Conservation (phyloP, 1,140 invertebrate genomes). For the Pseudomyrmex flavicornis region DNA sequence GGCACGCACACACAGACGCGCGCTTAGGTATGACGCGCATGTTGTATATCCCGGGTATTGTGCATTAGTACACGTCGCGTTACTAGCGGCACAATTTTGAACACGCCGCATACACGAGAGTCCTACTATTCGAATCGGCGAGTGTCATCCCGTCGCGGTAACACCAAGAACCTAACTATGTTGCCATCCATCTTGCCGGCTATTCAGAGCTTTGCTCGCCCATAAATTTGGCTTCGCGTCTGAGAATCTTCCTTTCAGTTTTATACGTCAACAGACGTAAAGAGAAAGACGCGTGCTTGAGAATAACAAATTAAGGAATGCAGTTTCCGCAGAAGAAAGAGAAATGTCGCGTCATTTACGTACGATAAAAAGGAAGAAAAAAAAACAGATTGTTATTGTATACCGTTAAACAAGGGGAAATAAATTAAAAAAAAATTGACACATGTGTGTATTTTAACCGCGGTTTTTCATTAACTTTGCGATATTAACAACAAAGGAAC, state of each 20-base stretch:
- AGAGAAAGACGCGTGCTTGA: too few species aligned
- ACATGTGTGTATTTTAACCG: too few species aligned
- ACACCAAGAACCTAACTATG: not conserved
- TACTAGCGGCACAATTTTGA: slow-evolving; percentile 48
- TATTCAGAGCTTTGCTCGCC: too few species aligned
- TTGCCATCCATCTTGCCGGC: slow-evolving; percentile 13
- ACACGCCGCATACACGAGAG: not conserved
- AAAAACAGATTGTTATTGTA: too few species aligned
- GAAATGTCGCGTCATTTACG: too few species aligned
- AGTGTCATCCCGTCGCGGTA: not conserved
- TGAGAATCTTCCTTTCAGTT: too few species aligned
- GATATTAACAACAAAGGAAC: not conserved
- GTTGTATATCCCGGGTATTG: slow-evolving; percentile 50
- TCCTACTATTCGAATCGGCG: not conserved
- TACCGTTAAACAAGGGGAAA: too few species aligned
- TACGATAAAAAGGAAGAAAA: too few species aligned
- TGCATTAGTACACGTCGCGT: slow-evolving; percentile 50
- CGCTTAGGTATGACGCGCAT: slow-evolving; percentile 55
- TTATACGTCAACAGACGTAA: too few species aligned
- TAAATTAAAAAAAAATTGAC: too few species aligned
- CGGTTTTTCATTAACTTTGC: not conserved
- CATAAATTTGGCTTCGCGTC: not conserved
- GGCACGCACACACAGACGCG: slow-evolving; percentile 48
- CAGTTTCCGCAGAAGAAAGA: too few species aligned
- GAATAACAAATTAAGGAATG: too few species aligned